Evolutionary conservation across 2,113 vertebrate genomes (phyloP), one percentile per base, ranked within the genome.

Genomic region (Hyperopisus bebe): DNA sequence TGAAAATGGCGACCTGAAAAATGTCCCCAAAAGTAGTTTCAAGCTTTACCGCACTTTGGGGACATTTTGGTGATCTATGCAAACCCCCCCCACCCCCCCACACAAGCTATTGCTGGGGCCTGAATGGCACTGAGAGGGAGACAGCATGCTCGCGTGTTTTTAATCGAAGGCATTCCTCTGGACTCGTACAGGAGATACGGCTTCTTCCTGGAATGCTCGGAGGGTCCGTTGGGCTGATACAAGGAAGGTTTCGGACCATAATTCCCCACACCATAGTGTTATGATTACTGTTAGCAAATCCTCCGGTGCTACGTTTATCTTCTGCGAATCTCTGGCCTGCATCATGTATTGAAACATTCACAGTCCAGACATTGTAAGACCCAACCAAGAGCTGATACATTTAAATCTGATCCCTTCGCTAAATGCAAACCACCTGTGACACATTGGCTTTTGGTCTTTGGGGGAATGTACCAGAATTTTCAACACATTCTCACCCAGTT

Each of bases 151-250:
- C 10, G 82, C 6, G 6, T 84, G 19, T 24, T 84, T 47, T 84
- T 84, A 47, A 47, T 84, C 8, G 8, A 84, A 11, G 70, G 70
- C 35, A 84, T 84, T 84, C 8, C 9, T 84, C 80, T 10, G 80
- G 2, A 44, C 46, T 84, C 10, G 24, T 4, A 10, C 44, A 83
- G 44, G 44, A 82, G 39, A 83, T 44, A 24, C 24, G 21, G 9
- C 24, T 24, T 11, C 10, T 42, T 84, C 82, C 24, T 13, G 44
- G 8, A 84, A n/a, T 84, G 82, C 19, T 0, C 21, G 0, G 42
- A 17, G 21, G 82, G 88, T 90, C 90, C 92, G 88, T 90, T 90
- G 80, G 74, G 50, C 83, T 92, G 90, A 90, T 90, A 93, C 91
- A 92, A 88, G 51, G 88, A 90, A 88, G 82, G 44, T 47, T 84